Percentiles rank a stretch among this genome's conserved stretches.
Conservation (phyloP, 2,797 vertebrate genomes). For the Enteromius thamalakanensis region DNA sequence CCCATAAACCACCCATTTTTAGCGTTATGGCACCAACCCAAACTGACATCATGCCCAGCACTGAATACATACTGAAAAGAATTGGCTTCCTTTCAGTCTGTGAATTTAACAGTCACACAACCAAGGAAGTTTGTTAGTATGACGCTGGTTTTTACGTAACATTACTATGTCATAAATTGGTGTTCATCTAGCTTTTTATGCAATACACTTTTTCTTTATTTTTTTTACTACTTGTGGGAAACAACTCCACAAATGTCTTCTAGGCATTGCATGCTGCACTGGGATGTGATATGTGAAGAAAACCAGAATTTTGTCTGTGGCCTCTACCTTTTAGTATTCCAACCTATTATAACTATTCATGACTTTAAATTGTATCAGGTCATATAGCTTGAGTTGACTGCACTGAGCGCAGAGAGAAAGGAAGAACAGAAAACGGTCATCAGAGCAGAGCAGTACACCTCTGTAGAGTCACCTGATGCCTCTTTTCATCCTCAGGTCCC, state of each 20-base stretch:
- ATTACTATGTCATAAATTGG: background rate
- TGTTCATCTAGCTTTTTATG: background rate
- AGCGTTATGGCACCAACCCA: background rate
- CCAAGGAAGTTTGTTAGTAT: background rate
- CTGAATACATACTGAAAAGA: background rate
- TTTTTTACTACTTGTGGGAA: background rate
- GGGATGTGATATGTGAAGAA: background rate
- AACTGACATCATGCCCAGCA: constrained; percentile 2
- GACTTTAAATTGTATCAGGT: background rate
- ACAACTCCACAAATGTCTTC: background rate
- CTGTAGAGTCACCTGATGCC: background rate
- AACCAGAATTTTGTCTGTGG: no score
- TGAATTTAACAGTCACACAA: background rate
- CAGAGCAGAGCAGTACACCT: background rate
- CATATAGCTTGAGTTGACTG: background rate
- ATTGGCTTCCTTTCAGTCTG: background rate
- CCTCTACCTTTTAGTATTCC: background rate
- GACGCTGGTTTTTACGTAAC: background rate
- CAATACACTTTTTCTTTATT: background rate
- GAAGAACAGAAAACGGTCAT: background rate
- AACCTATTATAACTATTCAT: background rate
- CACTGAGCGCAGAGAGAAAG: background rate
- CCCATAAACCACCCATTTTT: background rate
- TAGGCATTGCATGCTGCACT: background rate
- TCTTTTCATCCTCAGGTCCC: constrained; percentile 71